Evolutionary conservation across 2,888 invertebrate genomes (phyloP).

Genomic region (Cephus runcator): DNA sequence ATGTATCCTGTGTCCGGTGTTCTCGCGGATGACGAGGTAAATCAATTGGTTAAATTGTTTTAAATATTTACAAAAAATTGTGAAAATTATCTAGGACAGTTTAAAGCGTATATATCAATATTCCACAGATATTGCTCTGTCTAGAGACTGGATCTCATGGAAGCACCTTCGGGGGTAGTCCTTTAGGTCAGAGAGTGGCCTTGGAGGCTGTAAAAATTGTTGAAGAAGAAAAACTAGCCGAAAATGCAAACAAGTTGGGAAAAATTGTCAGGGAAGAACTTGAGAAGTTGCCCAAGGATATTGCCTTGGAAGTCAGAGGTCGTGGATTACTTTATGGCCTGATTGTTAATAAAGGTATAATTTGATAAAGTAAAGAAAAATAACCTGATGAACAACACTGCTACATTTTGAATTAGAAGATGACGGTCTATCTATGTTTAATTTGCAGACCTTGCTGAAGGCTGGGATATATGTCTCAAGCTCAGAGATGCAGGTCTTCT

Average conservation of each 20-base stretch:
- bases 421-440: not conserved
- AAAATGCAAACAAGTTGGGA: constrained; percentile 79
- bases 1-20: constrained; percentile 79
- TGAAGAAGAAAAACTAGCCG: constrained; percentile 79
- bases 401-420: not conserved
- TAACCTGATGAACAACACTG: not conserved
- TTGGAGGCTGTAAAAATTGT: constrained; percentile 79
- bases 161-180: constrained; percentile 88
- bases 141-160: constrained; percentile 73
- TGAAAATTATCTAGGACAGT: not conserved
- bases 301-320: constrained; percentile 76
- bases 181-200: constrained; percentile 80
- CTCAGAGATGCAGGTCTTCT: constrained; percentile 75
- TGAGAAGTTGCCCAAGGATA: constrained; percentile 71
- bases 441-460: constrained; percentile 70
- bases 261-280: constrained; percentile 74
- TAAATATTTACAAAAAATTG: not conserved
- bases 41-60: constrained; percentile 8
- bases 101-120: not conserved
- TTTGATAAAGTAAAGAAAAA: constrained; percentile 1
- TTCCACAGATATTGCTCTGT: constrained; percentile 49
- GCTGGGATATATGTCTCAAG: constrained; percentile 74
- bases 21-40: constrained; percentile 79
- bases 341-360: constrained; percentile 76
- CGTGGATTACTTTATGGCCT: constrained; percentile 83